Evolutionary conservation across 2,797 vertebrate genomes (phyloP), one percentile per base, ranked within the genome.

Genomic region (Taenioides sp.): DNA sequence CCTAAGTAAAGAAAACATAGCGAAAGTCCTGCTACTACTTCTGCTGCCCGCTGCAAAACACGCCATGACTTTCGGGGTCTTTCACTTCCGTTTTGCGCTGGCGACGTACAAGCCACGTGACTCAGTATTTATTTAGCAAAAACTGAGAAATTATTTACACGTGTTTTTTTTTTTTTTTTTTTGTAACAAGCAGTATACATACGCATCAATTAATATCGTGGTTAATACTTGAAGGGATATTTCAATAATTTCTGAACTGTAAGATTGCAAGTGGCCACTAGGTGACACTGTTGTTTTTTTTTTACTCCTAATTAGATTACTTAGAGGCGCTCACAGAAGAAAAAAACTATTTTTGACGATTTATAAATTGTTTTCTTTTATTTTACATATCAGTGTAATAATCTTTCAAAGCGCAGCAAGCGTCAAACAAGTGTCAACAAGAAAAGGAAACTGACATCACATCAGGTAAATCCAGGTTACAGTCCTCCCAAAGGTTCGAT

Each of bases 61-160:
- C 88, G 85, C 91, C 87, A 91, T 91, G 84, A 80, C 81, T 61
- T n/a, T 18, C 63, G 18, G 20, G 60, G 40, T 5, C 72, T 67
- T 43, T 69, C 63, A 86, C 89, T 91, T 92, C 90, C 90, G 89
- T 0, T 78, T 14, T 76, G 80, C 74, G 80, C 65, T 43, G 6
- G 16, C 2, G 2, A 58, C 68, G 58, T 68, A 71, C 2, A 40
- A 66, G 72, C 73, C 75, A 71, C 0, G 74, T 74, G 62, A 20
- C 20, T 2, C 0, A 9, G 2, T 1, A 25, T 9, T 4, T 27
- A 10, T 18, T 17, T 27, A 1, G 20, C 20, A 34, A 62, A 22
- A 22, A 28, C 7, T 18, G 18, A 50, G 18, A 6, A 5, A 50
- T 18, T 4, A 4, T 16, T 49, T 16, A 31, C 31, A 31, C 31